Base-by-base conservation (phyloP, 1,140 invertebrate species). In the Ganaspis sp. region DNA sequence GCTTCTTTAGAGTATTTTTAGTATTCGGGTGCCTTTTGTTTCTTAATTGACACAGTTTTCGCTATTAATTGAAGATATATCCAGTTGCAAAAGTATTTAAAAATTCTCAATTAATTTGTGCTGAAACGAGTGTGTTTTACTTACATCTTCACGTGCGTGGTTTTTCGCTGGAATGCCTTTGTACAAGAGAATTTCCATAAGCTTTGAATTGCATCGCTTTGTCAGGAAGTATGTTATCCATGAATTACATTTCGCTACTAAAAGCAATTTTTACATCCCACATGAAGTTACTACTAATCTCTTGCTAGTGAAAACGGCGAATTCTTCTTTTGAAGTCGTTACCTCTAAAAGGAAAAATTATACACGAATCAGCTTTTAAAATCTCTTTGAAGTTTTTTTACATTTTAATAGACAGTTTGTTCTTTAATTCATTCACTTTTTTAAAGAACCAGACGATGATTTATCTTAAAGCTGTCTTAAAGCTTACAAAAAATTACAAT, bases 81-180 rank as follows among this genome's bases (percentile, higher is more conserved):
- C 1, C 5, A 15, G 4, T 34, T 34, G 2, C 23, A 8, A 12
- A 64, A 64, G 11, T 29, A n/a, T 29, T 34, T 34, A 15, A 29
- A 6, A 29, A 64, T 64, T 34, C 15, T 12, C 58, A 12, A 64
- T 64, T 64, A 64, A 15, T 64, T 15, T 29, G 9, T 64, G 23
- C 4, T 29, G 21, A 11, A 21, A 64, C 26, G 26, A 64, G 29
- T 64, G 23, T 64, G 21, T 29, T 64, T 29, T 29, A 11, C 54
- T 29, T n/a, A n/a, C 23, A 12, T 64, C 11, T 64, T 64, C 3
- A 12, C 12, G 26, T 15, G 58, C 58, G 58, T 11, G 58, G 23
- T 12, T 64, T 64, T 64, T 64, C 58, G 21, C 58, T 29, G 58
- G 58, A 64, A 64, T 64, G 23, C 58, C 58, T 64, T 64, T 29